These are phyloP conservation scores for Gorilla gorilla DNA, from an alignment of 2,113 vertebrate species.

Conservation along the genomic window DNA sequence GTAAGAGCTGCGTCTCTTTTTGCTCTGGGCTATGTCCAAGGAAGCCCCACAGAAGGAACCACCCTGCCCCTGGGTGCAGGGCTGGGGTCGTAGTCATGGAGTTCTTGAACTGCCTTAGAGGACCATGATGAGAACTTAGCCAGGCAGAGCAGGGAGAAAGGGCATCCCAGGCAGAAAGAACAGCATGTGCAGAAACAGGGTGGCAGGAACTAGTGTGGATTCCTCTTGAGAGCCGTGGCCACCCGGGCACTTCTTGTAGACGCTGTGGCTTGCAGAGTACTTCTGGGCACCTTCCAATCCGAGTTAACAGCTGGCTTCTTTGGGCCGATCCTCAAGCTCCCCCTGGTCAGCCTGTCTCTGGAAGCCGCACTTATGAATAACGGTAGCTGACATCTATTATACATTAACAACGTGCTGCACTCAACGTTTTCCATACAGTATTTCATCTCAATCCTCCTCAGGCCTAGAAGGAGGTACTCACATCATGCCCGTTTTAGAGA, in stretches of 20 bases:
- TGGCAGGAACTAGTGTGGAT: neutral
- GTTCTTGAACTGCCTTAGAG: neutral
- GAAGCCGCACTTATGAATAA: neutral
- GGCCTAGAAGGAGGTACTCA: no score
- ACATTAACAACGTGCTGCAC: no score
- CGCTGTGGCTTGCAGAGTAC: neutral
- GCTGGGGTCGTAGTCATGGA: neutral
- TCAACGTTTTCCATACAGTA: no score
- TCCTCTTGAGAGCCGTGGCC: neutral
- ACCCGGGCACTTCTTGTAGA: neutral
- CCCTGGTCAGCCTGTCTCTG: neutral
- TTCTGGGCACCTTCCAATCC: neutral
- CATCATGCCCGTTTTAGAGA: neutral
- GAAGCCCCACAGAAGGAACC: neutral
- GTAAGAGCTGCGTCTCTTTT: neutral
- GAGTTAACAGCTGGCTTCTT: neutral
- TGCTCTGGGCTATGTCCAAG: neutral
- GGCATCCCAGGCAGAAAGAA: neutral
- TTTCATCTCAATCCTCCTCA: no score
- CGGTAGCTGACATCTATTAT: neutral
- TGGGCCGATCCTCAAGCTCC: neutral
- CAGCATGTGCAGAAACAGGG: neutral
- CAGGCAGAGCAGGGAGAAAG: neutral
- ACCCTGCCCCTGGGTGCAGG: neutral
- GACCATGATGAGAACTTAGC: neutral